Evolutionary conservation across 2,888 invertebrate species (phyloP).

Genomic region (Amaurobius ferox): DNA sequence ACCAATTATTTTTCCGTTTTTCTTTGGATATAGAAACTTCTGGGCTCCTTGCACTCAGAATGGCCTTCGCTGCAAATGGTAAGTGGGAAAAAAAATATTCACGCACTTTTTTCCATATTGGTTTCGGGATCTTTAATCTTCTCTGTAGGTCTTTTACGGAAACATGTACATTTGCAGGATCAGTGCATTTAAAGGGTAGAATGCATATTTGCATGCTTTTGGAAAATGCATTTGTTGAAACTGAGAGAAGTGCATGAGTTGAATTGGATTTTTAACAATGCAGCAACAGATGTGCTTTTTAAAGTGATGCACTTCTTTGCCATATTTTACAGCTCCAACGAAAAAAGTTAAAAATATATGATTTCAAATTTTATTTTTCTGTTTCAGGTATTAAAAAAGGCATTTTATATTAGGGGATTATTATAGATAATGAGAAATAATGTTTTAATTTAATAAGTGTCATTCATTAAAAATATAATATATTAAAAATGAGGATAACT

Average conservation of each 20-base stretch:
- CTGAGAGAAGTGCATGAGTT: neutral
- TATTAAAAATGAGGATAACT: too few species aligned
- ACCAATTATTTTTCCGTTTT: slow-evolving; percentile 22
- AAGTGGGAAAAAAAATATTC: slow-evolving; percentile 25
- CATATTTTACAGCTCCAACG: too few species aligned
- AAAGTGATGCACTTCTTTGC: neutral
- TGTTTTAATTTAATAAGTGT: too few species aligned
- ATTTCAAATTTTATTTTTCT: too few species aligned
- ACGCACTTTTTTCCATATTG: neutral
- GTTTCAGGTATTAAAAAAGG: too few species aligned
- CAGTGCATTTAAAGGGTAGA: neutral
- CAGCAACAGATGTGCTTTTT: neutral
- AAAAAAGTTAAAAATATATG: too few species aligned
- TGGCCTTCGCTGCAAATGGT: slow-evolving; percentile 67
- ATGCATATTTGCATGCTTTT: neutral
- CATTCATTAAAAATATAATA: too few species aligned
- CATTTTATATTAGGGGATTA: too few species aligned
- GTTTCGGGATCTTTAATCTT: neutral
- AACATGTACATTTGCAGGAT: neutral
- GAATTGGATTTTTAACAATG: neutral
- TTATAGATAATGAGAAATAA: too few species aligned
- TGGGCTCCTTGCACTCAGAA: slow-evolving; percentile 30
- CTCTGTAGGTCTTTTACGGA: neutral
- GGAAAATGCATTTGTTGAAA: neutral
- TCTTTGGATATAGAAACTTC: slow-evolving; percentile 47